phyloP scores from a whole-genome alignment of 1,140 invertebrate species.

The Contarinia nasturtii region DNA sequence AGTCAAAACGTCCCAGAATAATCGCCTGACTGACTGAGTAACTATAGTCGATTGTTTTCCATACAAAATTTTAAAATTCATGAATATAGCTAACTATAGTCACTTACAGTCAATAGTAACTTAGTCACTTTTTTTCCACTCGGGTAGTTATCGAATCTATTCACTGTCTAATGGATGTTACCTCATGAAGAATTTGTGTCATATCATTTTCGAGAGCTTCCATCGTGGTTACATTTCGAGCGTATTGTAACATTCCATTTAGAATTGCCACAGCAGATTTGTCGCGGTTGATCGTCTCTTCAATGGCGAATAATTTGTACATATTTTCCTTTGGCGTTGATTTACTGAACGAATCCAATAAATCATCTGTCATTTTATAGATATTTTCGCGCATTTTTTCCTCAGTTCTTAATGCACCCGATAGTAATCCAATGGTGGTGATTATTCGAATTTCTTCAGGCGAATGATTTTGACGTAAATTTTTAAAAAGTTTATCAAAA shows the following conservation, averaged over 20 bases:
- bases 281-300: conserved; percentile 2
- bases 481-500: neutral
- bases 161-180: neutral
- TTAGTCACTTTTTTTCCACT: too few relatives aligned
- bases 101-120: too few relatives aligned
- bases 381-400: neutral
- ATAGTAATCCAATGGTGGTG: neutral
- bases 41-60: too few relatives aligned
- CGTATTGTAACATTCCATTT: neutral
- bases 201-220: neutral
- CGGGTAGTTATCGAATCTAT: neutral
- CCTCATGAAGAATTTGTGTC: neutral
- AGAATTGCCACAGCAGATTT: conserved; percentile 1
- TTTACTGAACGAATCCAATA: neutral
- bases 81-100: too few relatives aligned
- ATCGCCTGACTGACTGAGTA: too few relatives aligned
- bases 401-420: neutral
- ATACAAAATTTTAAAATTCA: too few relatives aligned
- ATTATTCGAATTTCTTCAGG: neutral
- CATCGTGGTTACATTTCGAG: neutral
- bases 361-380: neutral
- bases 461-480: neutral
- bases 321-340: neutral
- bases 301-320: neutral
- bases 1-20: too few relatives aligned